Percentiles rank a stretch among this genome's conserved stretches.
Conservation (phyloP, 2,113 vertebrate species). For the Salvelinus namaycush region DNA sequence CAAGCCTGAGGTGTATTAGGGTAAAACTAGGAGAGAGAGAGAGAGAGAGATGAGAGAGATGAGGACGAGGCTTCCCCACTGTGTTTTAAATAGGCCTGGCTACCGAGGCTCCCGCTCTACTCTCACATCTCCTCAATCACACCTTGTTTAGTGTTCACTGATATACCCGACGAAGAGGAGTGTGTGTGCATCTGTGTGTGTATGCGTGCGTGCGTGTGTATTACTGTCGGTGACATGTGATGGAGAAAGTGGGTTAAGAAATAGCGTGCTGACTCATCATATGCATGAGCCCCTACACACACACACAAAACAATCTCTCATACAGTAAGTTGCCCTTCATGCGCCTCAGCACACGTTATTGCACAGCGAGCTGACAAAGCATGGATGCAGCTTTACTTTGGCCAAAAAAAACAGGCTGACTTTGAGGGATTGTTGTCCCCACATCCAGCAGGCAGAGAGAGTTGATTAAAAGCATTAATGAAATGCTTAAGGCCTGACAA, state of each 20-base stretch:
- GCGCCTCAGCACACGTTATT: conserved; percentile 5
- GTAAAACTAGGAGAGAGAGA: too few relatives aligned
- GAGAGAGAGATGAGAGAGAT: too few relatives aligned
- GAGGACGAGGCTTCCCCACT: not conserved
- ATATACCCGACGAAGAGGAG: not conserved
- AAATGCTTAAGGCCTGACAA: conserved; percentile 4
- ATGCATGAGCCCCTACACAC: conserved; percentile 25
- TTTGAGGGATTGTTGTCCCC: conserved; percentile 50
- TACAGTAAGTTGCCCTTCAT: conserved; percentile 6
- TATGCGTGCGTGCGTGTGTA: not conserved
- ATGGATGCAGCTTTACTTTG: conserved; percentile 34
- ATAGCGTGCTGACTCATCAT: conserved; percentile 59
- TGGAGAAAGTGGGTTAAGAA: conserved; percentile 43
- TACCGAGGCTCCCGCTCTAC: conserved; percentile 3
- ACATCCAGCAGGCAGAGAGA: conserved; percentile 28
- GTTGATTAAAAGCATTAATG: conserved; percentile 62
- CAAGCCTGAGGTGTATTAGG: too few relatives aligned
- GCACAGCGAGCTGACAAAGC: conserved; percentile 26
- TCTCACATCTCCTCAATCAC: conserved; percentile 38
- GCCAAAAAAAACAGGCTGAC: conserved; percentile 63
- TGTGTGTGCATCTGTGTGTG: not conserved
- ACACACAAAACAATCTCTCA: conserved; percentile 19
- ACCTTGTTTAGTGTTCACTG: conserved; percentile 23
- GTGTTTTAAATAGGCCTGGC: conserved; percentile 47
- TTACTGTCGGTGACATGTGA: conserved; percentile 29